Evolutionary conservation across 2,888 invertebrate species (phyloP), one percentile per base, ranked within the genome.

Genomic region (Idaea dimidiata): DNA sequence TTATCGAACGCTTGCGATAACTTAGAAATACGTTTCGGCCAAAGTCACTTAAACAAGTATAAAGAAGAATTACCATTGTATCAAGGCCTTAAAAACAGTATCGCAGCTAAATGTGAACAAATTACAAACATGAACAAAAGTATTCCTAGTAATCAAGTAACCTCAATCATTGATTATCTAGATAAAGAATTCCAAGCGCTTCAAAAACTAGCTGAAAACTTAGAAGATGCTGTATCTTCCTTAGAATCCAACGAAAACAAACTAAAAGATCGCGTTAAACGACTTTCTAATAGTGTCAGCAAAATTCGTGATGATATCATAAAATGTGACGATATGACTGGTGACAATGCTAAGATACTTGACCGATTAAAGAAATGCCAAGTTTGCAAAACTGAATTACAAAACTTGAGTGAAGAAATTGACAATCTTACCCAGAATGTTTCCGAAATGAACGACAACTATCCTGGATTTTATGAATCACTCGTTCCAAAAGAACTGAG

Each of bases 241-340:
- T 94, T 97, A 69, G 95, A 95, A 66, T 94, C 96, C 60, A 95
- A 95, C 77, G 97, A 97, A 81, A 95, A 94, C 67, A 93, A 93
- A 62, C 93, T 97, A 6, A 94, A 96, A 69, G 94, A 94, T 58
- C 94, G 95, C 24, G 94, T 97, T 17, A 97, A 97, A 86, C 89
- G 89, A 6, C 93, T 95, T 0, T 95, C 95, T 5, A 96, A 96
- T 66, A 93, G 93, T 66, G 93, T 97, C 0, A 95, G 95, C 16
- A 95, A 94, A 80, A 93, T 97, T 17, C 94, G 97, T 17, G 97
- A 97, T 78, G 95, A 95, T 56, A 94, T 97, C n/a, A 96, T 97
- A 56, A 96, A 96, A 83, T 97, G 97, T 79, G 98, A 98, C 80
- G 97, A 97, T 78, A 94, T 97, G 87, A 96, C 97, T 3, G 98